Evolutionary conservation across 64 coral and sea anemone genomes (phyloP).

Genomic region (Stichodactyla mertensii): DNA sequence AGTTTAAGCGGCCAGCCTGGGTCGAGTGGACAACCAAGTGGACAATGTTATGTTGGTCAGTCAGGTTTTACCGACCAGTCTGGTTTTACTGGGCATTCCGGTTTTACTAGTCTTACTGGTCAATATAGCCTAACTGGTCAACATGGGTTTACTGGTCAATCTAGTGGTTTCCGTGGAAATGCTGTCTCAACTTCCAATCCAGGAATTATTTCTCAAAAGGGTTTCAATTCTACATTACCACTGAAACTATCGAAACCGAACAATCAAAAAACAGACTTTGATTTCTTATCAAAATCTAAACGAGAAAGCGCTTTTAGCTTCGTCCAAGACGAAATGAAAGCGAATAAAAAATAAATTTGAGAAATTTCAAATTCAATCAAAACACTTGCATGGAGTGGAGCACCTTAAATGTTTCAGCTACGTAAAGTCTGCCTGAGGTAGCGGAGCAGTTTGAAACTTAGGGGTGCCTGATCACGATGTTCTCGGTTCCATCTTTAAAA

Average conservation of each 20-base stretch:
- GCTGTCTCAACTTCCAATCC: neutral
- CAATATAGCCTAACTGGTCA: too few relatives aligned
- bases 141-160: too few relatives aligned
- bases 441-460: too few relatives aligned
- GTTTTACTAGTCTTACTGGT: neutral
- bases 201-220: neutral
- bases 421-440: too few relatives aligned
- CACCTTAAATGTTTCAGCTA: too few relatives aligned
- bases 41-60: neutral
- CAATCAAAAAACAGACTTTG: slow-evolving; percentile 39
- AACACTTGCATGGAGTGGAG: too few relatives aligned
- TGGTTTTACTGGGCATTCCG: neutral
- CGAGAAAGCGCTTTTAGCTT: slow-evolving; percentile 61
- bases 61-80: neutral
- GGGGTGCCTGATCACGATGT: too few relatives aligned
- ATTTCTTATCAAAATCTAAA: slow-evolving; percentile 43
- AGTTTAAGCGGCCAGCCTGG: neutral
- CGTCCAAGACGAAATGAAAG: slow-evolving; percentile 56
- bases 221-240: slow-evolving; percentile 5
- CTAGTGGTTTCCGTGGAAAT: neutral
- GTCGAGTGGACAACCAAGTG: neutral
- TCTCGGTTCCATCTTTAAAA: too few relatives aligned
- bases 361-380: neutral
- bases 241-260: slow-evolving; percentile 29
- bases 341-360: slow-evolving; percentile 18